A percentile compares a stretch with the other conserved stretches of the same genome.
phyloP scores from a whole-genome alignment of 1,140 invertebrate species.

The Eriosoma lanigerum region DNA sequence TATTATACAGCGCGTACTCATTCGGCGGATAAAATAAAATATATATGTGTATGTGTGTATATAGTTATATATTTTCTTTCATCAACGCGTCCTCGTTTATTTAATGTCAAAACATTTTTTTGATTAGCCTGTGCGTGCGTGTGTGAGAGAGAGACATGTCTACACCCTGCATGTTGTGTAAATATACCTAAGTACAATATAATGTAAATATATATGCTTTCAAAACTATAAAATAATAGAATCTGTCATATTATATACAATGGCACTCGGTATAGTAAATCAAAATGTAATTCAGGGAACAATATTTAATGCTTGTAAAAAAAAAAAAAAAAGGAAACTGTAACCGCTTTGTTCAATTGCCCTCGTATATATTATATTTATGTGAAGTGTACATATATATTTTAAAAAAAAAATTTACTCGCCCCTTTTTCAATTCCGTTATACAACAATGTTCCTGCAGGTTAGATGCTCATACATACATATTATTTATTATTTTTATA shows the following conservation, averaged over 20 bases:
- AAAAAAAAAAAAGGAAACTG: slow-evolving; percentile 42
- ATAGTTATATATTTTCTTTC: background rate
- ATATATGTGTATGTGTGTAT: background rate
- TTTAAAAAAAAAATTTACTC: slow-evolving; percentile 2
- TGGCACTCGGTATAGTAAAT: slow-evolving; percentile 42
- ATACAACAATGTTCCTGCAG: slow-evolving; percentile 10
- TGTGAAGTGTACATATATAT: background rate
- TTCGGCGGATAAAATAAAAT: too few species aligned
- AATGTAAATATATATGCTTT: background rate
- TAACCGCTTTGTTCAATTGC: slow-evolving; percentile 50
- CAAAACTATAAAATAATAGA: slow-evolving; percentile 46
- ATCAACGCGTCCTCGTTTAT: background rate
- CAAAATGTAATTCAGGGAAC: slow-evolving; percentile 46
- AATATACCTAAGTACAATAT: background rate
- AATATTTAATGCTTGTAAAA: slow-evolving; percentile 34
- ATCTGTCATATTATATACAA: slow-evolving; percentile 31
- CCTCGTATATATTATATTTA: slow-evolving; percentile 13
- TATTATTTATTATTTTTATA: background rate
- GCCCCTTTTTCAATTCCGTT: slow-evolving; percentile 23
- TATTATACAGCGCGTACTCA: background rate
- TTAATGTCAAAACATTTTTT: slow-evolving; percentile 42
- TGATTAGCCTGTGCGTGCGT: background rate
- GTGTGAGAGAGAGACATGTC: background rate
- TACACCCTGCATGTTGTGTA: background rate
- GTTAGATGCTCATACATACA: background rate